Conservation (phyloP, 2,113 vertebrate species). For the Ptychochromis oligacanthus region DNA sequence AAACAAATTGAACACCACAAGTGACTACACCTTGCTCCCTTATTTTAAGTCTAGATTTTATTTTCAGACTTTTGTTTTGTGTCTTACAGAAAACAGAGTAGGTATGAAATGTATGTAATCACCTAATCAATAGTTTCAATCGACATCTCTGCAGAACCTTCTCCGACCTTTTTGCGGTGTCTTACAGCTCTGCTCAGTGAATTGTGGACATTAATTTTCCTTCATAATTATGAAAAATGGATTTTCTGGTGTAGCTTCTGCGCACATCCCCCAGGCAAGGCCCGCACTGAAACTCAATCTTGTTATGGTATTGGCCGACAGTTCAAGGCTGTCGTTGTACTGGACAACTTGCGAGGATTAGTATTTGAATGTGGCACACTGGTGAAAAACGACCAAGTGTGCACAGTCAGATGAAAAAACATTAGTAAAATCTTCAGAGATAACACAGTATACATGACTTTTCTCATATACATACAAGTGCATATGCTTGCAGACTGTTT, state of each 20-base stretch:
- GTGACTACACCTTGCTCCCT: conserved; percentile 4
- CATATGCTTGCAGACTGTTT: neutral
- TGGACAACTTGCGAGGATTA: conserved; percentile 56
- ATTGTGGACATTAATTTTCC: conserved; percentile 60
- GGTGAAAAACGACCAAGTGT: conserved; percentile 20
- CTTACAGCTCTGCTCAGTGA: conserved; percentile 42
- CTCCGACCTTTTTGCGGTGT: conserved; percentile 33
- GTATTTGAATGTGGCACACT: conserved; percentile 38
- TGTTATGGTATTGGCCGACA: conserved; percentile 42
- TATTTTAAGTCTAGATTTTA: conserved; percentile 11
- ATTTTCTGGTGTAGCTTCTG: conserved; percentile 60
- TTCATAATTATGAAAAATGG: conserved; percentile 69
- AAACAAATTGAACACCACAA: conserved; percentile 10
- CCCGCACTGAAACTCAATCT: conserved; percentile 41
- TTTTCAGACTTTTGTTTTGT: conserved; percentile 18
- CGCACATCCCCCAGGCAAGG: conserved; percentile 30
- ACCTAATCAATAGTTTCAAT: conserved; percentile 50
- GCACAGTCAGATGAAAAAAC: conserved; percentile 24
- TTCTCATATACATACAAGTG: no score
- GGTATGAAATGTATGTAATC: conserved; percentile 33
- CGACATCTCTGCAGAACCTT: conserved; percentile 21
- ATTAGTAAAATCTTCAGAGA: conserved; percentile 5
- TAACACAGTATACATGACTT: neutral
- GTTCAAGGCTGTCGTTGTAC: conserved; percentile 32
- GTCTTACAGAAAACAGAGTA: conserved; percentile 14